phyloP scores from a whole-genome alignment of 2,888 invertebrate genomes.

The Rhamphomyia laevipes region DNA sequence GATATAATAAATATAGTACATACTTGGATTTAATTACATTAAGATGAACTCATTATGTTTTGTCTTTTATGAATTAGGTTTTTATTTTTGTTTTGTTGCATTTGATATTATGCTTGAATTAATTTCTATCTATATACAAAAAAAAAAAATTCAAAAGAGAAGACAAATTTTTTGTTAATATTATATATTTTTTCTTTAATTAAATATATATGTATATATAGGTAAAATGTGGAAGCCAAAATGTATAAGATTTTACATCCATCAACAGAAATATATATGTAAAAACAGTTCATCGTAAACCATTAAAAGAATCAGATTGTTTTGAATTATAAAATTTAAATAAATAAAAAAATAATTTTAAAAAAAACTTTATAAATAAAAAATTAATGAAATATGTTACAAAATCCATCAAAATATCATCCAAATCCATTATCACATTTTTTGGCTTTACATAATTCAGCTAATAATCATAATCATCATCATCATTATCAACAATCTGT shows the following conservation, averaged over 20 bases:
- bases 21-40: no score
- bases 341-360: background rate
- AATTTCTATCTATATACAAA: no score
- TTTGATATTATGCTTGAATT: no score
- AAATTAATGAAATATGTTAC: conserved; percentile 30
- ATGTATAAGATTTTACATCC: background rate
- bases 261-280: background rate
- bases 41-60: no score
- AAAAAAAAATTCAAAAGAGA: no score
- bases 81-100: no score
- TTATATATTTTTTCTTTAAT: no score
- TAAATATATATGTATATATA: background rate
- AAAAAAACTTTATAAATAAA: background rate
- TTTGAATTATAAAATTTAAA: background rate
- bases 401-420: conserved; percentile 39
- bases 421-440: conserved; percentile 39
- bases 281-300: background rate
- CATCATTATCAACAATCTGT: background rate
- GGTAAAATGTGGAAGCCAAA: background rate
- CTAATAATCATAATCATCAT: conserved; percentile 1
- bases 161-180: no score
- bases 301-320: background rate
- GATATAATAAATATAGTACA: no score
- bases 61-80: no score
- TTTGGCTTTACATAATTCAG: conserved; percentile 33